Evolutionary conservation across 2,113 vertebrate genomes (phyloP), one percentile per base, ranked within the genome.

Genomic region (Macroglossus sobrinus): DNA sequence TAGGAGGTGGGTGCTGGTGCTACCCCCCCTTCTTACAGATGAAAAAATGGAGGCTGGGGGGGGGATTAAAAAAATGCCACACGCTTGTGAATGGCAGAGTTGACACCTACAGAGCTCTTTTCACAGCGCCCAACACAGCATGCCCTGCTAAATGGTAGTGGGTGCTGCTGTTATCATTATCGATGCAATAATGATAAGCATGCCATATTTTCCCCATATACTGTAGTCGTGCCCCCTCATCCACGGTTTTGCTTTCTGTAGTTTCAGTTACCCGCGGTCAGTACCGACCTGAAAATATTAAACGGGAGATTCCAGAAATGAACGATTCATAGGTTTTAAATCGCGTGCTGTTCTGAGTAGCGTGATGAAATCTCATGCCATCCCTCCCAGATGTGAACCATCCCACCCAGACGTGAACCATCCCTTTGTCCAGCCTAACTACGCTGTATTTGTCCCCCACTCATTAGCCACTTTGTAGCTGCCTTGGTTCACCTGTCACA

Each of bases 11-110:
- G 57, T 47, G 61, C 59, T 71, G 21, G 19, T 45, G 26, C 45
- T 72, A 33, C 47, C 43, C 19, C 68, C 94, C 38, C 13, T 74
- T 88, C n/a, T 92, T 76, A 66, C 81, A 91, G 95, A 86, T 24
- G 53, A 68, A 72, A 66, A 97, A 79, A 96, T 87, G 47, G 82
- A 96, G 95, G 76, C 55, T 38, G 1, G 1, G 33, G 22, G 33
- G 22, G 26, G 40, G 50, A 79, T 81, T 74, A 28, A 74, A 74
- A 76, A 78, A 7, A 40, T 3, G 53, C 2, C 69, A 74, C 57
- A 10, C 1, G 1, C 57, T 90, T 86, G 63, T 35, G 63, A 87
- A 22, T 22, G 71, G 35, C 43, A 45, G 64, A 21, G 84, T 11
- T 0, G 45, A 30, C 5, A 18, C 35, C 40, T 35, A 4, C 11